phyloP scores from a whole-genome alignment of 2,888 invertebrate genomes.

The Galerucella pusilla region DNA sequence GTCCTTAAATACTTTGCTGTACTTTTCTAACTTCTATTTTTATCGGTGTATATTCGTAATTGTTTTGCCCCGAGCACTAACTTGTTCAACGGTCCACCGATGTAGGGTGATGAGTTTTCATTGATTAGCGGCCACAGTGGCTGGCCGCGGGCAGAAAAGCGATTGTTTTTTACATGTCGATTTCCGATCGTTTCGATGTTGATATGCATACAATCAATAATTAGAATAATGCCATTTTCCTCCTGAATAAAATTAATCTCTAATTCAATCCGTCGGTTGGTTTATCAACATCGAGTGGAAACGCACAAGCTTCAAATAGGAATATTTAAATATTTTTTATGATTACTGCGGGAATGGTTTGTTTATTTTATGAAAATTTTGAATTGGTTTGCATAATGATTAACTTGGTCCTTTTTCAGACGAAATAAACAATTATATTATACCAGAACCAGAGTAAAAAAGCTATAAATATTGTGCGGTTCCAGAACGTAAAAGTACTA shows the following conservation, averaged over 20 bases:
- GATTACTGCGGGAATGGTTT: too few relatives aligned
- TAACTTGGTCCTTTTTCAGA: too few relatives aligned
- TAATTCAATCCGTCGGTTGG: background rate
- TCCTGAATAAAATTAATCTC: background rate
- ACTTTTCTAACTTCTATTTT: background rate
- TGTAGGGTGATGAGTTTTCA: constrained; percentile 28
- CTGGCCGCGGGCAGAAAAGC: constrained; percentile 3
- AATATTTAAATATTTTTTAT: too few relatives aligned
- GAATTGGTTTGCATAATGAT: too few relatives aligned
- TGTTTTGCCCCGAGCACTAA: constrained; percentile 4
- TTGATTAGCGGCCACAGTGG: constrained; percentile 31
- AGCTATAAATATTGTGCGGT: too few relatives aligned
- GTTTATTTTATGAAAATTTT: too few relatives aligned
- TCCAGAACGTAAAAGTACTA: too few relatives aligned
- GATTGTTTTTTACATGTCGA: background rate
- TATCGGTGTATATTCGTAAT: constrained; percentile 6
- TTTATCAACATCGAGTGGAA: background rate
- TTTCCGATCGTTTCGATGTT: background rate
- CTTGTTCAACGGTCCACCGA: constrained; percentile 16
- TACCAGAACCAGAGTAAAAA: too few relatives aligned
- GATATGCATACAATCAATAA: background rate
- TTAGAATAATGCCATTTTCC: background rate
- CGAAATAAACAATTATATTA: too few relatives aligned
- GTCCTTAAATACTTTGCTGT: background rate
- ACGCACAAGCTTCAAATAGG: too few relatives aligned